A percentile compares a stretch with the other conserved stretches of the same genome.
These are phyloP conservation scores for Anguilla japonica DNA, from an alignment of 2,113 vertebrate species.

Conservation along the genomic window DNA sequence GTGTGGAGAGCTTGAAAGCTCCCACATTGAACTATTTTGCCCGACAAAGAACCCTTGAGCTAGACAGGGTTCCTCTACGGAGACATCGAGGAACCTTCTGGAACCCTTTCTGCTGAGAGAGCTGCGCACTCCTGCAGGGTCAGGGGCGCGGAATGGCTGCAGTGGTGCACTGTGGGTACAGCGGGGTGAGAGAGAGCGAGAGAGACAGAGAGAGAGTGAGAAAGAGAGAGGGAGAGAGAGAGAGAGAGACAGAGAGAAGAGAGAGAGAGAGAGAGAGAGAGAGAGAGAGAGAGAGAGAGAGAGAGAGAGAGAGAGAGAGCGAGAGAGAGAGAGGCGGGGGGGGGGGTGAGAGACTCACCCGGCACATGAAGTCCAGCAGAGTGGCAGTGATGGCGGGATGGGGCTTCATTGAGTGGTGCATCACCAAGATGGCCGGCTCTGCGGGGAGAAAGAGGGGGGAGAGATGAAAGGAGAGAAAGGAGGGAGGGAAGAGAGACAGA, in stretches of 20 bases:
- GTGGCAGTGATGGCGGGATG: slow-evolving; percentile 97
- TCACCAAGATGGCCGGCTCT: slow-evolving; percentile 95
- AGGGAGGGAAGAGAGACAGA: background rate
- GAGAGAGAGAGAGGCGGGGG: background rate
- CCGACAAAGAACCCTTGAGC: too few species aligned
- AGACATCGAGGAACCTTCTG: too few species aligned
- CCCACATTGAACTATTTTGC: too few species aligned
- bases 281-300: background rate
- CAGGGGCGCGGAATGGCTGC: too few species aligned
- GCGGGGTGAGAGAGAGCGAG: background rate
- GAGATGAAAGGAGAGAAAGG: background rate
- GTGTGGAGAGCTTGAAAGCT: too few species aligned
- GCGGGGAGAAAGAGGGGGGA: slow-evolving; percentile 11
- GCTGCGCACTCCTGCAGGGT: background rate
- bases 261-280: background rate
- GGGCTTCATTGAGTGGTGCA: slow-evolving; percentile 98
- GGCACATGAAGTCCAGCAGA: slow-evolving; percentile 95
- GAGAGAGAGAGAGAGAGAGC: too few species aligned
- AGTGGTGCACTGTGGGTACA: background rate
- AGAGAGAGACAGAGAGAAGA: background rate
- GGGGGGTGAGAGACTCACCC: slow-evolving; percentile 69
- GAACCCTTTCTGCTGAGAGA: too few species aligned
- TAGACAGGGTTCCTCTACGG: too few species aligned
- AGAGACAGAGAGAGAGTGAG: too few species aligned
- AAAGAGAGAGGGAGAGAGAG: too few species aligned